phyloP scores from a whole-genome alignment of 2,113 vertebrate species.

The Synchiropus splendidus region DNA sequence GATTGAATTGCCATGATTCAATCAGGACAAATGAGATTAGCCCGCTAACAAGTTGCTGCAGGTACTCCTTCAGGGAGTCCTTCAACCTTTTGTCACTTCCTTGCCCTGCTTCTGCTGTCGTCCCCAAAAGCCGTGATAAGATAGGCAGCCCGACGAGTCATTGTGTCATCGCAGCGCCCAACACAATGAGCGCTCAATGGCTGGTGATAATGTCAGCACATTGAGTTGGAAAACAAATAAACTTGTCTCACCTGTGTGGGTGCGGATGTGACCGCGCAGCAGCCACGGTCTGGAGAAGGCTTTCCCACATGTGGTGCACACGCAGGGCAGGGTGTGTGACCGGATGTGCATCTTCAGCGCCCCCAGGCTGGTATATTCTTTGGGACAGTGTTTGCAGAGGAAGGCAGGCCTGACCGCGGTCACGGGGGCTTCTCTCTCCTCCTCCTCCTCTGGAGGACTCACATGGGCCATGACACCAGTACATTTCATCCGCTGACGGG shows the following conservation, averaged over 20 bases:
- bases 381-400: slow-evolving; percentile 91
- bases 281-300: slow-evolving; percentile 92
- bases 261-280: slow-evolving; percentile 88
- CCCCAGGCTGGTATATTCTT: slow-evolving; percentile 87
- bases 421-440: slow-evolving; percentile 40
- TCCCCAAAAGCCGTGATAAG: slow-evolving; percentile 36
- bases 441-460: slow-evolving; percentile 64
- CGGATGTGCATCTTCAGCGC: slow-evolving; percentile 96
- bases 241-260: slow-evolving; percentile 87
- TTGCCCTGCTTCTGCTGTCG: slow-evolving; percentile 22
- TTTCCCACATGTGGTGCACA: slow-evolving; percentile 87
- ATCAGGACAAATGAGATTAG: slow-evolving; percentile 59
- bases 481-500: slow-evolving; percentile 64
- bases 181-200: slow-evolving; percentile 60
- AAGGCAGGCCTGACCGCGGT: slow-evolving; percentile 71
- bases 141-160: slow-evolving; percentile 40
- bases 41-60: slow-evolving; percentile 47
- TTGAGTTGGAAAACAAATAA: too few relatives aligned
- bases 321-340: slow-evolving; percentile 87
- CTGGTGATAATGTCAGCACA: not conserved
- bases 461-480: slow-evolving; percentile 75
- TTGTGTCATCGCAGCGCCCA: slow-evolving; percentile 46
- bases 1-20: slow-evolving; percentile 60
- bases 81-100: slow-evolving; percentile 38
- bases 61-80: slow-evolving; percentile 35